phyloP scores from a whole-genome alignment of 2,888 invertebrate genomes.

The Harmothoe impar region DNA sequence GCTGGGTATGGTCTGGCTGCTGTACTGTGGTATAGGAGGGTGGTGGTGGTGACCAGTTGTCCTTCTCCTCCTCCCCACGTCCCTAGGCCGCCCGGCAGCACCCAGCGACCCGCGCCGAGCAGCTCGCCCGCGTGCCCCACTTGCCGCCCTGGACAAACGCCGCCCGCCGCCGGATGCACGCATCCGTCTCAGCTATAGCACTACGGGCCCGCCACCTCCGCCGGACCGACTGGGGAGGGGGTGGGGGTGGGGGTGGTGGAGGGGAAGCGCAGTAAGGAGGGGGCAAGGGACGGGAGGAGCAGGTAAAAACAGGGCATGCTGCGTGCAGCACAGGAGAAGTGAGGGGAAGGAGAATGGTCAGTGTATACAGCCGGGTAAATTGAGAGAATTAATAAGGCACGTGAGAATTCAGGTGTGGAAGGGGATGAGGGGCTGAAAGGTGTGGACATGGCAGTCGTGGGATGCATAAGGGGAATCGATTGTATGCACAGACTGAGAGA shows the following conservation, averaged over 20 bases:
- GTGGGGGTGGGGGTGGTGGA: neutral
- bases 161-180: no score
- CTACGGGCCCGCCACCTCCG: neutral
- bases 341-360: neutral
- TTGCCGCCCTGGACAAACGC: no score
- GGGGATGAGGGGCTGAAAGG: no score
- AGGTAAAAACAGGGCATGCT: neutral
- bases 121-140: neutral
- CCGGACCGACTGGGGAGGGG: neutral
- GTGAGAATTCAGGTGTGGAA: no score
- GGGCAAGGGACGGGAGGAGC: neutral
- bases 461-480: no score
- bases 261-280: neutral
- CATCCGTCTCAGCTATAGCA: neutral
- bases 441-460: no score
- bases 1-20: neutral
- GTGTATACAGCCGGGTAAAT: no score
- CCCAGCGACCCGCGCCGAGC: slow-evolving; percentile 3
- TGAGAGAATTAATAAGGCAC: no score
- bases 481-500: no score
- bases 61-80: neutral
- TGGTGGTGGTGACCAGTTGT: no score
- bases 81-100: neutral
- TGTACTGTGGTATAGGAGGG: neutral
- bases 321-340: neutral